A percentile compares a stretch with the other conserved stretches of the same genome.
Evolutionary conservation across 2,888 invertebrate species (phyloP).

Genomic region (Suillia variegata): DNA sequence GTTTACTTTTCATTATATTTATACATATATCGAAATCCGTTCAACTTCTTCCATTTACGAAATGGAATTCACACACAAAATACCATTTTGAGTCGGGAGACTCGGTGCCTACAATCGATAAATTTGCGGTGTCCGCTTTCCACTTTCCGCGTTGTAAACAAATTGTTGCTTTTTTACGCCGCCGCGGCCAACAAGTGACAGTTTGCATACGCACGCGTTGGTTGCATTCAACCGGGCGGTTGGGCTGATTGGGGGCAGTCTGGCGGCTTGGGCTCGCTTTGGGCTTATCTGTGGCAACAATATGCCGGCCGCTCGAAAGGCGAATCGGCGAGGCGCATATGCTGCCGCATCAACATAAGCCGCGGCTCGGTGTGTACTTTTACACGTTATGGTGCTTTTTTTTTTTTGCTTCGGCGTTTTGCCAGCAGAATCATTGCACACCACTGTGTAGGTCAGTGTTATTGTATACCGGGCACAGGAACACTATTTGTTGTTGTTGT

Average conservation of each 20-base stretch:
- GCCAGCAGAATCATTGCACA: slow-evolving; percentile 3
- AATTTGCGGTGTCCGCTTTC: not conserved
- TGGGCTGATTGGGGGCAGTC: not conserved
- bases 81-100: no score
- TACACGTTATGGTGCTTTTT: slow-evolving; percentile 1
- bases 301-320: not conserved
- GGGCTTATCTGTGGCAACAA: not conserved
- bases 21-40: no score
- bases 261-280: not conserved
- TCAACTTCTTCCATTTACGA: no score
- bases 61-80: no score
- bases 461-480: slow-evolving; percentile 13
- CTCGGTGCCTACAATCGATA: no score
- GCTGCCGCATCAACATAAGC: slow-evolving; percentile 6
- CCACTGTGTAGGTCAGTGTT: slow-evolving; percentile 24
- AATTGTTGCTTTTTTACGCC: not conserved
- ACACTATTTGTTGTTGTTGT: not conserved
- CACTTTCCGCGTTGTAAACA: not conserved
- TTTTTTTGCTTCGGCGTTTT: not conserved
- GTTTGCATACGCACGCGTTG: no score
- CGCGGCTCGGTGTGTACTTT: not conserved
- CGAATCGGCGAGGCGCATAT: slow-evolving; percentile 6
- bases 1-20: no score
- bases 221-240: no score
- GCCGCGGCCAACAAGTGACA: not conserved